These are phyloP conservation scores for Cydia fagiglandana DNA, from an alignment of 1,140 invertebrate genomes.

Conservation along the genomic window DNA sequence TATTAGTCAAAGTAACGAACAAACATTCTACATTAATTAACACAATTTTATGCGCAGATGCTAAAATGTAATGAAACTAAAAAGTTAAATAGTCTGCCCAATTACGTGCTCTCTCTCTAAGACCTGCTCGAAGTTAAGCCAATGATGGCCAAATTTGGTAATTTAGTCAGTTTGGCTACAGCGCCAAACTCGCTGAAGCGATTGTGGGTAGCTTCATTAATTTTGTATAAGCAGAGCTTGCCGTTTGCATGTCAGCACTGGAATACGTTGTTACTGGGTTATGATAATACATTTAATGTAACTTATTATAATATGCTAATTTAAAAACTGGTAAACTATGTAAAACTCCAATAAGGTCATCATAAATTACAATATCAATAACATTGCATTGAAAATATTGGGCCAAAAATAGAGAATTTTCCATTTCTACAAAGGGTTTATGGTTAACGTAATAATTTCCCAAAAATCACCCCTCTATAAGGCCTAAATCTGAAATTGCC, in stretches of 20 bases:
- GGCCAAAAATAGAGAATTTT: neutral
- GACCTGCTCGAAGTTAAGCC: neutral
- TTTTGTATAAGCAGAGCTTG: neutral
- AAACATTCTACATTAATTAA: no score
- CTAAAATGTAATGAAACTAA: no score
- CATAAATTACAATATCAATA: no score
- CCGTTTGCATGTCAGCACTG: neutral
- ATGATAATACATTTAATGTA: neutral
- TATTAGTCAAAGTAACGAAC: no score
- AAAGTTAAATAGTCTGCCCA: no score
- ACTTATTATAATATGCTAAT: neutral
- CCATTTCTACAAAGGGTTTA: neutral
- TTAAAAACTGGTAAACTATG: neutral
- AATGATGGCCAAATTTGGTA: slow-evolving; percentile 8
- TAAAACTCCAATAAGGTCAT: no score
- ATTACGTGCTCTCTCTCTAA: neutral
- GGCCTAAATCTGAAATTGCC: slow-evolving; percentile 17
- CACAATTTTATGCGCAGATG: no score
- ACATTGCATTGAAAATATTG: neutral
- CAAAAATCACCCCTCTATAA: neutral
- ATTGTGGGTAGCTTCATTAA: neutral
- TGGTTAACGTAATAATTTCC: neutral
- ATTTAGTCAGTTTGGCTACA: neutral
- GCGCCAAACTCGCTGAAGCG: neutral
- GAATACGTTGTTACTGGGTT: neutral